Percentiles rank a stretch among this genome's conserved stretches.
phyloP scores from a whole-genome alignment of 1,140 invertebrate genomes.

The Halictus rubicundus region DNA sequence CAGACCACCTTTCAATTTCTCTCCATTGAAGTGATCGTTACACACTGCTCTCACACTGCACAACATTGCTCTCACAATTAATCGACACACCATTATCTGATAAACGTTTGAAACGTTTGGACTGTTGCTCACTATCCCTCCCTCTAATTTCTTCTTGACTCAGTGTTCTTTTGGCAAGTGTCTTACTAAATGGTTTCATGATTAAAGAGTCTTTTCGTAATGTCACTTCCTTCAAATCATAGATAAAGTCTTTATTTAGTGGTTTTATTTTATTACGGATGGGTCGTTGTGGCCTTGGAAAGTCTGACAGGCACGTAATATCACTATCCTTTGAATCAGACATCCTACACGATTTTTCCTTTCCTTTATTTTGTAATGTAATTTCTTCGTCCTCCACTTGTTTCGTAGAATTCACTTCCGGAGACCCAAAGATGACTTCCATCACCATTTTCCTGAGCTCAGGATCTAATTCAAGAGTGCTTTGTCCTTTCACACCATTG shows the following conservation, averaged over 20 bases:
- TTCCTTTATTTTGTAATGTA: neutral
- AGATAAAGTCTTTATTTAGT: constrained; percentile 86
- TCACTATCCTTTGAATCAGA: constrained; percentile 21
- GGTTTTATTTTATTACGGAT: constrained; percentile 84
- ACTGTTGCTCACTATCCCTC: neutral
- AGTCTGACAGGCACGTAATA: neutral
- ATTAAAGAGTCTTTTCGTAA: constrained; percentile 28
- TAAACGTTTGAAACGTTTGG: constrained; percentile 31
- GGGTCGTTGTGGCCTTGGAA: constrained; percentile 74
- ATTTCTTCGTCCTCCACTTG: constrained; percentile 3
- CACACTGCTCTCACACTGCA: neutral
- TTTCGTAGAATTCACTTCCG: constrained; percentile 23
- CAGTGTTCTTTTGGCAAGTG: neutral
- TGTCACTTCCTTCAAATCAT: constrained; percentile 79
- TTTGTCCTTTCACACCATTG: constrained; percentile 3
- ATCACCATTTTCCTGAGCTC: constrained; percentile 69
- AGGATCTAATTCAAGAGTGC: constrained; percentile 40
- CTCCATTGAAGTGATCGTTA: neutral
- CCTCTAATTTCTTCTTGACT: constrained; percentile 16
- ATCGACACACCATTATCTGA: constrained; percentile 4
- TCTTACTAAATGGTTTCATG: constrained; percentile 16
- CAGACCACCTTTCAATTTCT: neutral
- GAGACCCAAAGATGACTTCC: constrained; percentile 71
- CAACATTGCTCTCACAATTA: neutral
- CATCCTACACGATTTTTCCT: neutral